Evolutionary conservation across 2,113 vertebrate species (phyloP).

Genomic region (Esox niger): DNA sequence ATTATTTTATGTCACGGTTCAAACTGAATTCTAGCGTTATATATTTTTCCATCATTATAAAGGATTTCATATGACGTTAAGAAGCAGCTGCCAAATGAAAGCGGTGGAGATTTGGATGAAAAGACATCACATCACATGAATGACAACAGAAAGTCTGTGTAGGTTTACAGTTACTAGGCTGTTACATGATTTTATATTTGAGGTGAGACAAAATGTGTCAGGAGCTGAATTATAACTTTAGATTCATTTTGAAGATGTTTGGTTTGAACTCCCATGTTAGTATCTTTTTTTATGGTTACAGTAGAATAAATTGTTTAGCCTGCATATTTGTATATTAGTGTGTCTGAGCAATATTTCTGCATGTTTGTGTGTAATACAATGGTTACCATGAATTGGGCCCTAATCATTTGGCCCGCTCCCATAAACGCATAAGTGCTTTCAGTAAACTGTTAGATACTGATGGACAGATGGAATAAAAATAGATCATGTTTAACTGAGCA

Average conservation of each 20-base stretch:
- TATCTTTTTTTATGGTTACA: constrained; percentile 19
- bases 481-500: constrained; percentile 48
- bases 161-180: constrained; percentile 41
- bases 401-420: constrained; percentile 17
- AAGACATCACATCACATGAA: constrained; percentile 3
- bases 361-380: constrained; percentile 45
- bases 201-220: constrained; percentile 28
- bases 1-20: constrained; percentile 26
- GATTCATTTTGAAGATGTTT: constrained; percentile 45
- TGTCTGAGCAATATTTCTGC: constrained; percentile 50
- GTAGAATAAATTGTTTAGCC: constrained; percentile 42
- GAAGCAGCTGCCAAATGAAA: constrained; percentile 63
- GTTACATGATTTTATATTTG: constrained; percentile 42
- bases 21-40: constrained; percentile 17
- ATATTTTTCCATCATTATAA: constrained; percentile 38
- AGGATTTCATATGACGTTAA: constrained; percentile 22
- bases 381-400: constrained; percentile 41
- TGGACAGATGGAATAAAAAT: constrained; percentile 49
- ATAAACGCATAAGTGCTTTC: constrained; percentile 39
- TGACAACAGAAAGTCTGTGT: constrained; percentile 29
- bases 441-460: constrained; percentile 43
- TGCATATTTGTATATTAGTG: constrained; percentile 50
- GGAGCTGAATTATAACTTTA: constrained; percentile 32
- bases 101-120: constrained; percentile 47
- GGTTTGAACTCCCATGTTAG: constrained; percentile 42